Conservation (phyloP, 2,113 vertebrate genomes). For the Psilopsiagon aymara region DNA sequence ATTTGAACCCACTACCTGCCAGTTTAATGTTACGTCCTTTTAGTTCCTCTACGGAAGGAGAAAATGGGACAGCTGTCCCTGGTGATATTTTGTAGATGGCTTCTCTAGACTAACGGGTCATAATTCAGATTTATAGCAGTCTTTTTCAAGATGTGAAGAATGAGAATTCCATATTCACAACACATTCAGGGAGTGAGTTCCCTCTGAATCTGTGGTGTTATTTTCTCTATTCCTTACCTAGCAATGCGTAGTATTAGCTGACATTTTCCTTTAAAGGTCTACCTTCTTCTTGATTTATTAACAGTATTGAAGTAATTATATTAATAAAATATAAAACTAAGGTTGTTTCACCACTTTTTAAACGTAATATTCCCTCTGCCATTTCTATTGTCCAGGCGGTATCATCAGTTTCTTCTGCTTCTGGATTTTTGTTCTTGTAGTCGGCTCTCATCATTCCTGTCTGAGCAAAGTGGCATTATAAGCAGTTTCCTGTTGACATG, state of each 20-base stretch:
- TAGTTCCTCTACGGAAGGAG: not conserved
- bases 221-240: not conserved
- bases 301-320: not conserved
- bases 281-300: not conserved
- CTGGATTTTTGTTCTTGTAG: not conserved
- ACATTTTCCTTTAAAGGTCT: not conserved
- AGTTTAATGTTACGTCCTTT: not conserved
- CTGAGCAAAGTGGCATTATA: not conserved
- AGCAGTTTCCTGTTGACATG: not conserved
- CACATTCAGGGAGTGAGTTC: not conserved
- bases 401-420: not conserved
- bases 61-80: not conserved
- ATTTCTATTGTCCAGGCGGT: not conserved
- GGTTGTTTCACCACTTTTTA: not conserved
- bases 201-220: not conserved
- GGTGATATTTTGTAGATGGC: not conserved
- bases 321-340: not conserved
- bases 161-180: not conserved
- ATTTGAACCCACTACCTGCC: rapidly evolving
- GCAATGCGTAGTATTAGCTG: not conserved
- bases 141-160: not conserved
- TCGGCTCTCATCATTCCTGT: not conserved
- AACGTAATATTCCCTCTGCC: not conserved
- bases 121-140: not conserved
- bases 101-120: not conserved